Evolutionary conservation across 2,113 vertebrate genomes (phyloP).

Genomic region (Polyodon spathula): DNA sequence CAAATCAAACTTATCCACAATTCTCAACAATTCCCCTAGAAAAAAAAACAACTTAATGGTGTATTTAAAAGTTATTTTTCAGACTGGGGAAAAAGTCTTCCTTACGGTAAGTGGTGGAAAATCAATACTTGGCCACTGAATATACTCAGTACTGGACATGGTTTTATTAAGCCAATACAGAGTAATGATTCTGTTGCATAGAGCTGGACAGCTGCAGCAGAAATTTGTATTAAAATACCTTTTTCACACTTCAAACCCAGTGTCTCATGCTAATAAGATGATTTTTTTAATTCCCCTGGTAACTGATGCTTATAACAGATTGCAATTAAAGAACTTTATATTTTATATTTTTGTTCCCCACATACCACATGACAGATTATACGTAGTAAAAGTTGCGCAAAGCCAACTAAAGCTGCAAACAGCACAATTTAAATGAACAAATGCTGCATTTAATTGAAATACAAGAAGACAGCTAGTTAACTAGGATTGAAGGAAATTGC

Average conservation of each 20-base stretch:
- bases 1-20: no score
- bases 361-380: not conserved
- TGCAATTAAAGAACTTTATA: constrained; percentile 14
- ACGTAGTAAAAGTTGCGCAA: not conserved
- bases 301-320: constrained; percentile 7
- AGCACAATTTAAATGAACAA: not conserved
- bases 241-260: no score
- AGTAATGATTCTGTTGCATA: no score
- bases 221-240: not conserved
- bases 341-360: constrained; percentile 11
- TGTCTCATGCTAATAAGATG: constrained; percentile 8
- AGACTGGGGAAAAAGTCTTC: no score
- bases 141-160: no score
- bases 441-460: not conserved
- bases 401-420: not conserved
- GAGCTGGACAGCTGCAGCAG: no score
- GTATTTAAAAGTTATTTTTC: no score
- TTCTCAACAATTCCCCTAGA: no score
- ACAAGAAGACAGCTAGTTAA: not conserved
- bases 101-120: no score
- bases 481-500: not conserved
- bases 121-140: no score
- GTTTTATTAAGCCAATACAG: no score
- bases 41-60: no score
- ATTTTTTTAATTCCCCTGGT: constrained; percentile 7